A percentile compares a stretch with the other conserved stretches of the same genome.
Evolutionary conservation across 2,888 invertebrate species (phyloP).

Genomic region (Platycnemis pennipes): DNA sequence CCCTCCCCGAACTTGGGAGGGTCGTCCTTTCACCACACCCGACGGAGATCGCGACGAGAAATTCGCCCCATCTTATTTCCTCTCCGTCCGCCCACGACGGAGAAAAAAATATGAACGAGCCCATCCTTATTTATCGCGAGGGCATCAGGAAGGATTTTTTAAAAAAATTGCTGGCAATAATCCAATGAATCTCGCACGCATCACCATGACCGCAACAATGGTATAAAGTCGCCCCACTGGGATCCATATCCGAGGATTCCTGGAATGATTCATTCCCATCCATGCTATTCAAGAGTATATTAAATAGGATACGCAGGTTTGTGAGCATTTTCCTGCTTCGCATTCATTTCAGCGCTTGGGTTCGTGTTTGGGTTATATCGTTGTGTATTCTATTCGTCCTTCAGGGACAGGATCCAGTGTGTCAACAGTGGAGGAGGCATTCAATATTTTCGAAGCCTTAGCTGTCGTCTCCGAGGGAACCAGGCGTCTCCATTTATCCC

Average conservation of each 20-base stretch:
- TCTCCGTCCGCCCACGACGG: neutral
- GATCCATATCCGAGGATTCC: neutral
- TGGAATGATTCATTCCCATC: neutral
- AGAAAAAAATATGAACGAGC: neutral
- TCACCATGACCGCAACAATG: neutral
- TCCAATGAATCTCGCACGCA: neutral
- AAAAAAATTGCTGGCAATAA: neutral
- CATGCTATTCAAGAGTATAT: neutral
- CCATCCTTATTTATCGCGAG: neutral
- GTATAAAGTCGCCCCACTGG: neutral
- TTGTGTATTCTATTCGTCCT: neutral
- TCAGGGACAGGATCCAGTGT: neutral
- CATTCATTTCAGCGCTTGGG: neutral
- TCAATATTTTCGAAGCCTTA: conserved; percentile 3
- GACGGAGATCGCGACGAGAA: neutral
- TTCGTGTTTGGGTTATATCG: neutral
- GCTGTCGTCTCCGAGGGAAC: neutral
- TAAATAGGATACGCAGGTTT: neutral
- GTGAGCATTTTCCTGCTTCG: neutral
- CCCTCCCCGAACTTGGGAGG: neutral
- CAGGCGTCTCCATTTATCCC: neutral
- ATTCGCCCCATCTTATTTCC: neutral
- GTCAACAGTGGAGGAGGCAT: neutral
- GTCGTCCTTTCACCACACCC: neutral
- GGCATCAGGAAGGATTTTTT: neutral